A percentile compares a stretch with the other conserved stretches of the same genome.
Conservation (phyloP, 2,888 invertebrate genomes). For the Geotrupes spiniger region DNA sequence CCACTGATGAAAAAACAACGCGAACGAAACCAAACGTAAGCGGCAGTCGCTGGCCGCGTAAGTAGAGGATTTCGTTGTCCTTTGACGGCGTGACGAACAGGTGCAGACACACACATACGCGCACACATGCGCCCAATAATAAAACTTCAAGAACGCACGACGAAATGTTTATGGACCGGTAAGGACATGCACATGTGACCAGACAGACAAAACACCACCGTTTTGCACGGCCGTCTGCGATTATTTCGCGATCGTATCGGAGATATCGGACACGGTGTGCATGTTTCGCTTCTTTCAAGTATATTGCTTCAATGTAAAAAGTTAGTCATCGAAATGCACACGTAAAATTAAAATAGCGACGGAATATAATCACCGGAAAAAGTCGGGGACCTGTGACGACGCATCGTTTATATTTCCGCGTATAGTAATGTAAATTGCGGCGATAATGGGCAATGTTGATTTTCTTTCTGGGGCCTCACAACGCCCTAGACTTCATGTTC, state of each 20-base stretch:
- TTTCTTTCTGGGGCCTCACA: too few species aligned
- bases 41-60: not conserved
- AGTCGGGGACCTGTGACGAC: slow-evolving; percentile 1
- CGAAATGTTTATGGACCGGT: not conserved
- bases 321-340: slow-evolving; percentile 2
- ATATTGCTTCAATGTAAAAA: not conserved
- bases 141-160: not conserved
- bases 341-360: not conserved
- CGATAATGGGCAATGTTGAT: too few species aligned
- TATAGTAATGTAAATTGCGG: too few species aligned
- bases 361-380: not conserved
- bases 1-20: slow-evolving; percentile 1
- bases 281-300: not conserved
- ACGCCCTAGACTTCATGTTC: too few species aligned
- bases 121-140: not conserved
- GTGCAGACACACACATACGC: too few species aligned
- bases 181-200: not conserved
- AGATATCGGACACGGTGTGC: not conserved
- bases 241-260: not conserved
- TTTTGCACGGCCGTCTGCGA: not conserved
- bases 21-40: not conserved
- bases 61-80: not conserved
- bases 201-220: slow-evolving; percentile 1
- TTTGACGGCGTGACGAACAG: too few species aligned
- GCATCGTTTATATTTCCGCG: slow-evolving; percentile 2